phyloP scores from a whole-genome alignment of 1,140 invertebrate genomes.

The Gerris buenoi region DNA sequence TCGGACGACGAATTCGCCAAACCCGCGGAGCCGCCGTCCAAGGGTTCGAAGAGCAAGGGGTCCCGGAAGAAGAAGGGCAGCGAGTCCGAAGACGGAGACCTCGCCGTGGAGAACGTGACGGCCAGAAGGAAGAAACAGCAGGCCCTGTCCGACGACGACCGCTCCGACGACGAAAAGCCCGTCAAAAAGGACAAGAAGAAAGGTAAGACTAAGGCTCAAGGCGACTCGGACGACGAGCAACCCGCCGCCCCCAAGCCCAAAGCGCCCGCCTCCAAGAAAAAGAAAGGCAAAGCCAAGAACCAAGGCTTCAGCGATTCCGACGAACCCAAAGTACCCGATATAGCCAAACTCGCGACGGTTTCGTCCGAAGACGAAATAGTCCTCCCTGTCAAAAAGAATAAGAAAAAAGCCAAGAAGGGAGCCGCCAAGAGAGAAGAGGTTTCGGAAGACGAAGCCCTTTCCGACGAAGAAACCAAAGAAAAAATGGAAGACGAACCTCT shows the following conservation, averaged over 20 bases:
- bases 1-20: slow-evolving; percentile 31
- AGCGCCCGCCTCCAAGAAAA: slow-evolving; percentile 11
- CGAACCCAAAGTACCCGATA: slow-evolving; percentile 7
- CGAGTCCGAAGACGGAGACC: slow-evolving; percentile 29
- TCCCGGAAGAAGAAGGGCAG: slow-evolving; percentile 25
- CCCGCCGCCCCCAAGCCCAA: neutral
- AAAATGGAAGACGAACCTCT: neutral
- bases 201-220: neutral
- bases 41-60: slow-evolving; percentile 22
- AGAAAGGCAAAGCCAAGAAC: slow-evolving; percentile 19
- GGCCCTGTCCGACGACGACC: slow-evolving; percentile 20
- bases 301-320: slow-evolving; percentile 16
- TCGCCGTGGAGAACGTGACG: slow-evolving; percentile 15
- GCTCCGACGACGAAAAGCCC: slow-evolving; percentile 27
- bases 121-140: slow-evolving; percentile 21
- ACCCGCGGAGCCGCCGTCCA: too few species aligned
- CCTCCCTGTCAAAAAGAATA: slow-evolving; percentile 3
- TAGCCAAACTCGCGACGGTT: neutral
- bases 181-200: slow-evolving; percentile 7
- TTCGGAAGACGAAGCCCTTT: neutral
- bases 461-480: neutral
- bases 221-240: neutral
- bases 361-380: neutral
- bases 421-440: neutral
- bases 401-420: slow-evolving; percentile 2